These are phyloP conservation scores for Dusona sp. DNA, from an alignment of 2,888 invertebrate species.

Conservation along the genomic window DNA sequence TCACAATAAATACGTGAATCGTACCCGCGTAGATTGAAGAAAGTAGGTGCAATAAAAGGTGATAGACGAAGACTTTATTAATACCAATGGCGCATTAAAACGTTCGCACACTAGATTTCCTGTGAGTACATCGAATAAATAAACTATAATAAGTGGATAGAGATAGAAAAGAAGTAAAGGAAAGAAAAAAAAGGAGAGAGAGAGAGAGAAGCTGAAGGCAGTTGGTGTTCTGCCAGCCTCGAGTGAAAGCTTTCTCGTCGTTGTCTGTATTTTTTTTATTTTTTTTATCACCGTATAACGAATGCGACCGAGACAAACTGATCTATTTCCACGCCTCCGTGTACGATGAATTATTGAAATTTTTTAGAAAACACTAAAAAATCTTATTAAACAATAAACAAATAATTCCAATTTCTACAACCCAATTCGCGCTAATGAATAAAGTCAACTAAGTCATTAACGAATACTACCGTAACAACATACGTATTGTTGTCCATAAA, in stretches of 20 bases:
- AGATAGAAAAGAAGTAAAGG: slow-evolving; percentile 16
- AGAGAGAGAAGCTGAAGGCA: slow-evolving; percentile 50
- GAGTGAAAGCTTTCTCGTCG: slow-evolving; percentile 64
- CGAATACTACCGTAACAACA: not conserved
- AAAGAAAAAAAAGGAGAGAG: slow-evolving; percentile 3
- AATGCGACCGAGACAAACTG: slow-evolving; percentile 49
- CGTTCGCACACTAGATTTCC: slow-evolving; percentile 57
- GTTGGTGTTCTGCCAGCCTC: slow-evolving; percentile 59
- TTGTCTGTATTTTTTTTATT: not conserved
- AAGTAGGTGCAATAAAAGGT: slow-evolving; percentile 42
- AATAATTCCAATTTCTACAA: not conserved
- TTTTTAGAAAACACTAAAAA: not conserved
- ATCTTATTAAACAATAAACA: not conserved
- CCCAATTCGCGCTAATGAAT: not conserved
- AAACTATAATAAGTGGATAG: slow-evolving; percentile 47
- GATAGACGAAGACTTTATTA: slow-evolving; percentile 44
- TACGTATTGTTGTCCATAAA: not conserved
- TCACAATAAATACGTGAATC: not conserved
- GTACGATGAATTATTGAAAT: slow-evolving; percentile 32
- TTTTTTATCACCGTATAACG: slow-evolving; percentile 38
- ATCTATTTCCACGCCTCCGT: slow-evolving; percentile 54
- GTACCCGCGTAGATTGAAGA: slow-evolving; percentile 12
- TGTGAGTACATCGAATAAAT: slow-evolving; percentile 39
- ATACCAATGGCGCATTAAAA: slow-evolving; percentile 51
- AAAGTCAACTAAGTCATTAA: not conserved